Percentiles rank a stretch among this genome's conserved stretches.
Conservation (phyloP, 30 jellyfish, hydroid and myxozoan species). For the Turritopsis dohrnii region DNA sequence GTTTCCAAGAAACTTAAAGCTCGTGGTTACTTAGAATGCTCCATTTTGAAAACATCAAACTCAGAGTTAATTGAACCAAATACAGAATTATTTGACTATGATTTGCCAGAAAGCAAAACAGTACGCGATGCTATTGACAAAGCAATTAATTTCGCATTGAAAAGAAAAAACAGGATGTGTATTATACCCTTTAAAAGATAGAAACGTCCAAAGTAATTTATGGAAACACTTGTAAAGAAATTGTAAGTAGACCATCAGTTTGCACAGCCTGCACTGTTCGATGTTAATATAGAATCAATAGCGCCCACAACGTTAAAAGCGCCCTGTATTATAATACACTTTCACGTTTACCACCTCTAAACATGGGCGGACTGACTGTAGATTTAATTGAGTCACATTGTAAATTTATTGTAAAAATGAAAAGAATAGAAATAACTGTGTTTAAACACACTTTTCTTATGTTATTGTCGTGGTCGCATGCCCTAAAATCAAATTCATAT, state of each 20-base stretch:
- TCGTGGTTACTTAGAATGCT: background rate
- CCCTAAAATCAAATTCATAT: too few relatives aligned
- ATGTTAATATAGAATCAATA: too few relatives aligned
- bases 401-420: background rate
- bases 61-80: background rate
- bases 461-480: too few relatives aligned
- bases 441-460: too few relatives aligned
- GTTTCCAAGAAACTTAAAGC: slow-evolving; percentile 16
- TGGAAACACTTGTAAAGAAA: background rate
- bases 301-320: background rate
- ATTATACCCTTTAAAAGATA: slow-evolving; percentile 11
- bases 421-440: too few relatives aligned
- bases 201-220: background rate
- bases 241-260: too few relatives aligned
- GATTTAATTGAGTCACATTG: background rate
- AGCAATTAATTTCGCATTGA: background rate
- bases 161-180: slow-evolving; percentile 14
- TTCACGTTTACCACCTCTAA: too few relatives aligned
- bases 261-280: too few relatives aligned
- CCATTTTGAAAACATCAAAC: background rate
- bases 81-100: background rate
- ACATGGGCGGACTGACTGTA: background rate
- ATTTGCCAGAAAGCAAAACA: slow-evolving; percentile 6
- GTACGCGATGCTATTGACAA: slow-evolving; percentile 11
- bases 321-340: background rate